Evolutionary conservation across 2,888 invertebrate genomes (phyloP).

Genomic region (Hyposoter dolosus): DNA sequence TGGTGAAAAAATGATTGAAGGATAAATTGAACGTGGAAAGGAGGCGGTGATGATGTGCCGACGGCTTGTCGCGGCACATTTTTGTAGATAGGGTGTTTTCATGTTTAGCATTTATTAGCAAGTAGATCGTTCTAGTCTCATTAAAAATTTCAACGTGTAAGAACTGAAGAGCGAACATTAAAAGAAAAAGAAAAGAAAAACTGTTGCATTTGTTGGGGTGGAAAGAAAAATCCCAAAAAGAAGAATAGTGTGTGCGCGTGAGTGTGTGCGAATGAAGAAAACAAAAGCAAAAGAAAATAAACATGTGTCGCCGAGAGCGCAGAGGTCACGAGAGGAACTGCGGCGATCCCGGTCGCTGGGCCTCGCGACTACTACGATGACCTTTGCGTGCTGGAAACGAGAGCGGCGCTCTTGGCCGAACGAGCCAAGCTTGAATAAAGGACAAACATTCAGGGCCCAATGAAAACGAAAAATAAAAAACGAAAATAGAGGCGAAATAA

Average conservation of each 20-base stretch:
- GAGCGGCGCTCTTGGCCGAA: neutral
- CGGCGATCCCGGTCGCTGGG: constrained; percentile 23
- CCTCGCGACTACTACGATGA: neutral
- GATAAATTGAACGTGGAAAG: neutral
- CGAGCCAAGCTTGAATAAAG: neutral
- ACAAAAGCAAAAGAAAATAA: neutral
- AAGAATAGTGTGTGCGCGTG: neutral
- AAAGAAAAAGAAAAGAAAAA: constrained; percentile 21
- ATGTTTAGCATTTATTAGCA: constrained; percentile 82
- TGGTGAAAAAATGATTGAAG: neutral
- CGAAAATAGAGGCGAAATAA: constrained; percentile 53
- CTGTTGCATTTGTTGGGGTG: neutral
- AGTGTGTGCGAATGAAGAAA: constrained; percentile 26
- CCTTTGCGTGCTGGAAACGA: neutral
- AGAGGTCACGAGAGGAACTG: constrained; percentile 30
- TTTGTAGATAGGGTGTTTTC: constrained; percentile 84
- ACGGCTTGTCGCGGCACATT: constrained; percentile 71
- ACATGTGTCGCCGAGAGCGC: neutral
- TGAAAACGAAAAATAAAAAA: constrained; percentile 71
- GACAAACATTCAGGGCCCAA: constrained; percentile 29
- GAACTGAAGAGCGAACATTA: constrained; percentile 72
- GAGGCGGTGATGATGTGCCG: constrained; percentile 12
- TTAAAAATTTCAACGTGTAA: constrained; percentile 68
- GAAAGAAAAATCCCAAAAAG: neutral
- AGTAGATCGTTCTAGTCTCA: constrained; percentile 83